Base-by-base conservation (phyloP, 1,140 invertebrate species). In the Drosophila kohkoa region DNA sequence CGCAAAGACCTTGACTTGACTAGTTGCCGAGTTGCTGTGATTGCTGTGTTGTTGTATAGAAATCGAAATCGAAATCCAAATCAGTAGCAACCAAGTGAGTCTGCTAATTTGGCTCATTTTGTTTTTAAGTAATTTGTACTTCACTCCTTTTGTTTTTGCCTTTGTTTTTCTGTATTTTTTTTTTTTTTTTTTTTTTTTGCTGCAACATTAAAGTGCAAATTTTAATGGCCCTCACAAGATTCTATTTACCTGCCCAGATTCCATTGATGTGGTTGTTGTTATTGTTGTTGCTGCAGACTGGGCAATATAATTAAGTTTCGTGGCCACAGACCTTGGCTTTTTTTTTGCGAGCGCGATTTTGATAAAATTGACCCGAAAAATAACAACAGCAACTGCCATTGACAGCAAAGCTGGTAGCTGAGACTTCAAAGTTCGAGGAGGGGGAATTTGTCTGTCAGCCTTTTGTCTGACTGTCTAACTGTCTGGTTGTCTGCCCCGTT, bases 81-180 rank as follows among this genome's bases (percentile, higher is more conserved):
- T 90, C 87, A 86, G 82, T 86, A 90, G 86, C 86, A 86, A 73
- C 63, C 72, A 64, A 82, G 83, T 81, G 69, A 87, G 82, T 83
- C 77, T 80, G 82, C 85, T 89, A 89, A 89, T 89, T 89, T 89
- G 78, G 85, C 85, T 89, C 81, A 89, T 89, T 89, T 89, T 89
- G 78, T 74, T 79, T 82, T 82, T 80, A 86, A 86, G 87, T 86
- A 86, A 82, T 90, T 87, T 90, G 83, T 87, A 82, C 69, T 78
- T 81, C 75, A 68, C 68, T 75, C 69, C 73, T 71, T 68, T 49
- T 15, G 16, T 41, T 43, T 41, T 60, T 46, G 64, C 10, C 10
- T 49, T 55, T 52, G 25, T 32, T 43, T 60, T 35, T 32, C 49
- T 60, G 41, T 16, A 38, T 25, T 41, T 16, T 46, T 43, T 58